Conservation (phyloP, 1,140 invertebrate species). For the Pemphigus obesinymphae region DNA sequence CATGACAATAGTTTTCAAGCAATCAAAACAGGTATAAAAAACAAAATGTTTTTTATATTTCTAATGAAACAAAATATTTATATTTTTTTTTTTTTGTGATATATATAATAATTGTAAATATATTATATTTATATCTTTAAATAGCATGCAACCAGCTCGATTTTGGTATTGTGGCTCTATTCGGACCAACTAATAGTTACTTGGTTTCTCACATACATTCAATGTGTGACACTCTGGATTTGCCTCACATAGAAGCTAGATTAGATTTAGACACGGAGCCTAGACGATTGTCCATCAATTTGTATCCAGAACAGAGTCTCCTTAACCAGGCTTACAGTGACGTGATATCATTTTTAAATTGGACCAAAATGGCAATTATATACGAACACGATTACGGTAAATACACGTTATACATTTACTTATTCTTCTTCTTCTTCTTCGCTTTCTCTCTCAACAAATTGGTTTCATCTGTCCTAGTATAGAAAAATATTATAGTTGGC, state of each 20-base stretch:
- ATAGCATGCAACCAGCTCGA: constrained; percentile 63
- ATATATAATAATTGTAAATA: background rate
- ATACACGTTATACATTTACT: constrained; percentile 39
- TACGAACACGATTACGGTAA: constrained; percentile 70
- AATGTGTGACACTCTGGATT: constrained; percentile 65
- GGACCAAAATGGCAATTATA: constrained; percentile 66
- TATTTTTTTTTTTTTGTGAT: background rate
- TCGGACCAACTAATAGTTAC: constrained; percentile 61
- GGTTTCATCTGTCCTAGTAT: no score
- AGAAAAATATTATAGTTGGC: no score
- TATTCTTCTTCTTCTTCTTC: no score
- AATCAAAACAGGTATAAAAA: constrained; percentile 60
- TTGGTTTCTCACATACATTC: constrained; percentile 65
- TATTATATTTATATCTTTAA: no score
- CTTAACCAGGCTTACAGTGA: constrained; percentile 64
- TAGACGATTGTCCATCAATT: constrained; percentile 63
- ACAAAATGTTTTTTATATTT: no score
- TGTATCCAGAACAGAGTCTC: constrained; percentile 63
- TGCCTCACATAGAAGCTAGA: constrained; percentile 65
- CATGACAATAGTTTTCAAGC: constrained; percentile 64
- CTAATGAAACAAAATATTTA: no score
- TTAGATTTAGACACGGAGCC: constrained; percentile 55
- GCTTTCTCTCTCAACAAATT: no score
- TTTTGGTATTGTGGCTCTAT: constrained; percentile 61
- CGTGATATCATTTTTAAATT: constrained; percentile 65